These are phyloP conservation scores for Allophyes oxyacanthae DNA, from an alignment of 2,888 invertebrate species.

Conservation along the genomic window DNA sequence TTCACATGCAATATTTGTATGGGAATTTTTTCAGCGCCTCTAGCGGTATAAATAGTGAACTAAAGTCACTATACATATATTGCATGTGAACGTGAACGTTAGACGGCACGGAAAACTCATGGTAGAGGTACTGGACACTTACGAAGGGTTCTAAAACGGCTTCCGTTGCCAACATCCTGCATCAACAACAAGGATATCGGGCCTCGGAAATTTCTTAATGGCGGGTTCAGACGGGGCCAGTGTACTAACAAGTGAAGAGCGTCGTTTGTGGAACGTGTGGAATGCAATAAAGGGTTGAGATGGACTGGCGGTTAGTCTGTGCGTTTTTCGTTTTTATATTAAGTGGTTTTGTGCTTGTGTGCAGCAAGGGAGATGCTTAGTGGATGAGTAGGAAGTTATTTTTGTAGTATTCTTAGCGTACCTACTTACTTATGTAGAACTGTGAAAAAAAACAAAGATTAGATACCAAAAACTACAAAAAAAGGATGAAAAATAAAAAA, in stretches of 20 bases:
- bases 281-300: constrained; percentile 48
- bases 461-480: too few species aligned
- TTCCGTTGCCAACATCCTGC: constrained; percentile 44
- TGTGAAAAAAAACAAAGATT: too few species aligned
- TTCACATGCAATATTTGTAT: too few species aligned
- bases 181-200: constrained; percentile 32
- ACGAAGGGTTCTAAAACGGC: constrained; percentile 26
- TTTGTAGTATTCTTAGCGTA: too few species aligned
- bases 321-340: constrained; percentile 42
- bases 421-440: too few species aligned
- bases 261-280: constrained; percentile 23
- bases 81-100: too few species aligned
- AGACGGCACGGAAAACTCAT: too few species aligned
- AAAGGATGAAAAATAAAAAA: too few species aligned
- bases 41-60: too few species aligned
- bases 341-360: constrained; percentile 13
- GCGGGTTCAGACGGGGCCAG: constrained; percentile 25
- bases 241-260: constrained; percentile 6
- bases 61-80: too few species aligned
- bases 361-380: not conserved
- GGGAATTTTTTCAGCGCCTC: too few species aligned
- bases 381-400: too few species aligned
- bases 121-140: constrained; percentile 12
- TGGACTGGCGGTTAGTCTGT: constrained; percentile 24
- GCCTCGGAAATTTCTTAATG: constrained; percentile 35